Percentiles rank a stretch among this genome's conserved stretches.
Conservation (phyloP, 2,113 vertebrate genomes). For the Alethe diademata region DNA sequence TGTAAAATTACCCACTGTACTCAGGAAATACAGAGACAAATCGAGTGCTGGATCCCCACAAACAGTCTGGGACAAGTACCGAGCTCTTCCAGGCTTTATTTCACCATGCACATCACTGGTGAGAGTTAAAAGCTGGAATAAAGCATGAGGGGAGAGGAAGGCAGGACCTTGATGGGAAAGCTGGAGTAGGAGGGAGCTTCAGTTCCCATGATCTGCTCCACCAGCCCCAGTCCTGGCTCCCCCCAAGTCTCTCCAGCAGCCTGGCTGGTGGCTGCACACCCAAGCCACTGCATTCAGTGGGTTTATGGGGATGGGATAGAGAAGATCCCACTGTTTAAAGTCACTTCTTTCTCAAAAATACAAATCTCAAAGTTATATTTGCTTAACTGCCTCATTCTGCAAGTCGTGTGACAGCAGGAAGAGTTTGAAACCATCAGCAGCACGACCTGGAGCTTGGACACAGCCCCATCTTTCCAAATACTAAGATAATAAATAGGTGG, state of each 20-base stretch:
- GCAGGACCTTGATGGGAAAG: neutral
- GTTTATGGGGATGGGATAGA: neutral
- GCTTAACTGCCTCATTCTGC: neutral
- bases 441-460: neutral
- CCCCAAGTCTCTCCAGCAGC: neutral
- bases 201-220: conserved; percentile 1
- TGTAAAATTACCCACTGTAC: neutral
- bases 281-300: neutral
- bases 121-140: neutral
- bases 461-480: neutral
- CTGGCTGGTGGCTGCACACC: neutral
- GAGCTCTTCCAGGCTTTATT: neutral
- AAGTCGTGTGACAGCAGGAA: neutral
- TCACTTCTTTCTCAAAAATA: neutral
- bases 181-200: neutral
- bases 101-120: neutral
- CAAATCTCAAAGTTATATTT: neutral
- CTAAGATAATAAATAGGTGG: neutral
- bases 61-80: neutral
- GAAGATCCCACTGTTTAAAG: neutral
- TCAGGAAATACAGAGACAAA: neutral
- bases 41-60: neutral
- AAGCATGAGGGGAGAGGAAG: neutral
- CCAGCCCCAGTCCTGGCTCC: neutral
- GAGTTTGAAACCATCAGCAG: neutral